Base-by-base conservation (phyloP, 2,113 vertebrate genomes). In the Halichoerus grypus region DNA sequence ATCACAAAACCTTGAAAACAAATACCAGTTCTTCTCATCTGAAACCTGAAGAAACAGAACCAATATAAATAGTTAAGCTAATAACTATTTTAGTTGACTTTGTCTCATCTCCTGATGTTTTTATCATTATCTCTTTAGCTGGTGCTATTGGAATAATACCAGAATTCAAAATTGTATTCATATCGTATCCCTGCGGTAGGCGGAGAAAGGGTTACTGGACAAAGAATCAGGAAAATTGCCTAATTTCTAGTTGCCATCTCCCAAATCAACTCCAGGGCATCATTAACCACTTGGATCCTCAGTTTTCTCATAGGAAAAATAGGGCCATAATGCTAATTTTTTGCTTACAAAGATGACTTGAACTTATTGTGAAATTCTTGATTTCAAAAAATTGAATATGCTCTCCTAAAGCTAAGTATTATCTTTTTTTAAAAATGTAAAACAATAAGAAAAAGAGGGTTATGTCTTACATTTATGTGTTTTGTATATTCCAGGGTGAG, bases 401-500 rank as follows among this genome's bases (percentile, higher is more conserved):
- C 12, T 19, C 71, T 13, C 26, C 51, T 87, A 74, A 96, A 94
- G 10, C 72, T 88, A 88, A 94, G 14, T 72, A 49, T 84, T 87
- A 67, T 49, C 19, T 92, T 90, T 82, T 85, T 69, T n/a, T 2
- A 9, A 63, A 91, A 49, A 69, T 72, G 15, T 87, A 84, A 87
- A 96, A 39, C 67, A 84, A 53, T 72, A 90, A 89, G n/a, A 80
- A 82, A 95, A 91, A 84, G 80, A 92, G 42, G 24, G 33, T 63
- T 57, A 74, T 82, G 16, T 15, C 90, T 94, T 87, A 3, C 71
- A 85, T 74, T 81, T 97, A 92, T 88, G 96, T 97, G 65, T 93
- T 95, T 96, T 97, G 72, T 85, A 28, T 93, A 51, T 82, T 90
- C 53, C 88, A 77, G 36, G 88, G 7, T 94, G 21, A 90, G 65